Evolutionary conservation across 1,140 invertebrate species (phyloP).

Genomic region (Drosophila prosaltans): DNA sequence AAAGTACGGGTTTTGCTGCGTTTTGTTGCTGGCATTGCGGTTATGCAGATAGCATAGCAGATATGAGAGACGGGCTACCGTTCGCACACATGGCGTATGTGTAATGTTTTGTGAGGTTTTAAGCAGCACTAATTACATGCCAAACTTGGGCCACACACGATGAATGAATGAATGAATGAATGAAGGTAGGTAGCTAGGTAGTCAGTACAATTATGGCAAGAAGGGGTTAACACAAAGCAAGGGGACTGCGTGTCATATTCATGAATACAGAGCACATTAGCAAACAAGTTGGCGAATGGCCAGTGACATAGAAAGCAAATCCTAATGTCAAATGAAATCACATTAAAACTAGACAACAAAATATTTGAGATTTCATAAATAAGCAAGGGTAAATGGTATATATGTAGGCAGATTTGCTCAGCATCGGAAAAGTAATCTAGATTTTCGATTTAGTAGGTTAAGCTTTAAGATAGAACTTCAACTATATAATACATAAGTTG

Average conservation of each 20-base stretch:
- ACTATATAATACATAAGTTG: too few species aligned
- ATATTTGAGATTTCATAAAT: too few species aligned
- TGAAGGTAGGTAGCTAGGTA: not conserved
- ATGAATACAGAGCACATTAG: slow-evolving; percentile 45
- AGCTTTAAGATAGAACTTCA: too few species aligned
- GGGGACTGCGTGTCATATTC: slow-evolving; percentile 39
- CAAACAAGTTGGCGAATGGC: slow-evolving; percentile 28
- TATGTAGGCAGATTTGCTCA: too few species aligned
- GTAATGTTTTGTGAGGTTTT: slow-evolving; percentile 49
- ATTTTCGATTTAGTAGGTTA: too few species aligned
- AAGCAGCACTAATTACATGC: slow-evolving; percentile 56
- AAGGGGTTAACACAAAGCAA: not conserved
- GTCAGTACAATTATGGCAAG: slow-evolving; percentile 2
- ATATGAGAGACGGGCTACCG: slow-evolving; percentile 13
- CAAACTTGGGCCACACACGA: not conserved
- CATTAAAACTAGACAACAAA: slow-evolving; percentile 1
- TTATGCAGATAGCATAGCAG: slow-evolving; percentile 49
- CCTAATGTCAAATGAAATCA: slow-evolving; percentile 4
- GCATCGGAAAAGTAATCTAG: too few species aligned
- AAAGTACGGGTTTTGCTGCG: too few species aligned
- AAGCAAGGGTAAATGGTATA: too few species aligned
- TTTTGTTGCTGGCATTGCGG: slow-evolving; percentile 36
- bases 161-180: not conserved
- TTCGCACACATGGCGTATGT: slow-evolving; percentile 40
- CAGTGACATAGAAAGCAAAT: slow-evolving; percentile 1